These are phyloP conservation scores for Alosa alosa DNA, from an alignment of 2,113 vertebrate genomes.

Conservation along the genomic window DNA sequence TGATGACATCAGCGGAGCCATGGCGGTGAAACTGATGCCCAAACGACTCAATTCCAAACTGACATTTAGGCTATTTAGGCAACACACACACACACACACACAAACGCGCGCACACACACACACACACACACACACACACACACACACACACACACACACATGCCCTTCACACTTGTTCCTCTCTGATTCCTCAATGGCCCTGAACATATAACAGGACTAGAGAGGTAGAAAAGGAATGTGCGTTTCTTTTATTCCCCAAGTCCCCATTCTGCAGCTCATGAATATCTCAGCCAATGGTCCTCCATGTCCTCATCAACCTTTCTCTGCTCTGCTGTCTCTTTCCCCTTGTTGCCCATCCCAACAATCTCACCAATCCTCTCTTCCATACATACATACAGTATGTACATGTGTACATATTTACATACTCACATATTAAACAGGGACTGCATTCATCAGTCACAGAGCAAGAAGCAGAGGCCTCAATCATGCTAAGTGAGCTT, in stretches of 20 bases:
- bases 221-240: neutral
- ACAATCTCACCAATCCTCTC: neutral
- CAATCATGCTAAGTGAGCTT: slow-evolving; percentile 31
- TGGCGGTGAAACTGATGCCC: slow-evolving; percentile 12
- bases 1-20: slow-evolving; percentile 31
- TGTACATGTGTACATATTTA: neutral
- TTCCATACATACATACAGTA: neutral
- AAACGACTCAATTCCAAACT: slow-evolving; percentile 17
- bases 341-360: neutral
- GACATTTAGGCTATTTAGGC: neutral
- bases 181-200: neutral
- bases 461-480: neutral
- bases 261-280: neutral
- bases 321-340: neutral
- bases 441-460: neutral
- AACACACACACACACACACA: neutral
- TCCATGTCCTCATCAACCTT: neutral
- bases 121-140: slow-evolving; percentile 20
- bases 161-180: neutral
- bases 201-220: neutral
- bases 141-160: neutral
- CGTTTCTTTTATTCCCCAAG: too few species aligned
- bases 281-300: neutral
- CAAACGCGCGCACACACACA: neutral
- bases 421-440: neutral